phyloP scores from a whole-genome alignment of 2,888 invertebrate species.

The Rhyacophila evoluta region DNA sequence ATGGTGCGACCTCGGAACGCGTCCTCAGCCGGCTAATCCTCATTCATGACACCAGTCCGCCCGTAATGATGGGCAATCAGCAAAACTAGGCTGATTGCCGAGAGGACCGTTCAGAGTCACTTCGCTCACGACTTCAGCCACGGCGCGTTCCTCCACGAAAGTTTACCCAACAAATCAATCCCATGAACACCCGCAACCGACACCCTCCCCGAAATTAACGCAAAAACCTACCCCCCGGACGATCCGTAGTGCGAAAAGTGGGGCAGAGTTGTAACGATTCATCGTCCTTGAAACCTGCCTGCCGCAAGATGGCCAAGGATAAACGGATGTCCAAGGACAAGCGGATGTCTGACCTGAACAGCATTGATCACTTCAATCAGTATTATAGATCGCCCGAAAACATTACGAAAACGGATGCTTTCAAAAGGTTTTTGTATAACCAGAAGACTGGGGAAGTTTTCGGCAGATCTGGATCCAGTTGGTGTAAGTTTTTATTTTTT shows the following conservation, averaged over 20 bases:
- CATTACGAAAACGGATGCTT: slow-evolving; percentile 70
- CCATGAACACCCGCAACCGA: slow-evolving; percentile 58
- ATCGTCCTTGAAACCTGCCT: slow-evolving; percentile 38
- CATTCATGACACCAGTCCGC: slow-evolving; percentile 48
- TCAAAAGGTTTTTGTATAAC: slow-evolving; percentile 81
- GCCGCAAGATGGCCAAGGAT: slow-evolving; percentile 67
- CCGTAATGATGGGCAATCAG: slow-evolving; percentile 54
- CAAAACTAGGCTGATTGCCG: slow-evolving; percentile 54
- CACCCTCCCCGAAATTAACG: slow-evolving; percentile 54
- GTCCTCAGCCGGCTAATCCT: slow-evolving; percentile 50
- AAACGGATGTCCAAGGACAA: slow-evolving; percentile 59
- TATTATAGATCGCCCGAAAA: slow-evolving; percentile 77
- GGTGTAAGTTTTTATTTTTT: slow-evolving; percentile 93
- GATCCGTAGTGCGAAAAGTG: slow-evolving; percentile 46
- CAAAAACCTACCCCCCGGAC: background rate
- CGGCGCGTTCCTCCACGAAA: slow-evolving; percentile 24
- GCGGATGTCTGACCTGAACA: slow-evolving; percentile 69
- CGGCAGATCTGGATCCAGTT: slow-evolving; percentile 83
- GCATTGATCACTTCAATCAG: slow-evolving; percentile 73
- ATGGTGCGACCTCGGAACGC: slow-evolving; percentile 46
- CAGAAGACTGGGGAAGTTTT: slow-evolving; percentile 78
- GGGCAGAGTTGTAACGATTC: background rate
- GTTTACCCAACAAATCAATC: background rate
- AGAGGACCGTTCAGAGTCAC: slow-evolving; percentile 57
- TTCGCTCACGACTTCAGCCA: slow-evolving; percentile 34